These are phyloP conservation scores for Philonicus albiceps DNA, from an alignment of 2,888 invertebrate genomes.

Conservation along the genomic window DNA sequence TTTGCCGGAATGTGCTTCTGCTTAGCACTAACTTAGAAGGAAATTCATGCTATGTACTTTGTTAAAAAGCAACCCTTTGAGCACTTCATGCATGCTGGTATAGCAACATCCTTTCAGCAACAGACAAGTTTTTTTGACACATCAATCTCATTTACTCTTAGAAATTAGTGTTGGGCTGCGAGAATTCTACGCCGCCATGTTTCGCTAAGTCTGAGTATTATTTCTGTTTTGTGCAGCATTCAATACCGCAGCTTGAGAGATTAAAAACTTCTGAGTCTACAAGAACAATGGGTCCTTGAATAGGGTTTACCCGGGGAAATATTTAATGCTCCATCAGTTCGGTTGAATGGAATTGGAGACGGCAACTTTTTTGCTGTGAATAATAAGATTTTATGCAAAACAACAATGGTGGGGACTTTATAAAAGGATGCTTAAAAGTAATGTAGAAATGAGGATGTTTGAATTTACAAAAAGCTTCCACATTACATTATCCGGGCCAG, in stretches of 20 bases:
- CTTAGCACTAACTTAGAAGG: too few species aligned
- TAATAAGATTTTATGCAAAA: conserved; percentile 35
- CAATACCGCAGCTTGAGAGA: conserved; percentile 25
- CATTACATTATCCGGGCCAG: conserved; percentile 12
- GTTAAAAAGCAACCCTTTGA: not conserved
- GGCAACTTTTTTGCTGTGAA: conserved; percentile 25
- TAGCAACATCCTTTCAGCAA: not conserved
- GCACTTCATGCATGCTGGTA: not conserved
- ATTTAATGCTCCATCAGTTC: conserved; percentile 29
- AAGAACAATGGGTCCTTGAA: conserved; percentile 10
- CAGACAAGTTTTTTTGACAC: conserved; percentile 24
- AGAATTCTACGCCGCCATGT: not conserved
- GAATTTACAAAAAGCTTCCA: conserved; percentile 5
- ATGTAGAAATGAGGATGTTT: conserved; percentile 20
- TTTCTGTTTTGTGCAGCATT: conserved; percentile 9
- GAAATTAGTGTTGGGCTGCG: conserved; percentile 12
- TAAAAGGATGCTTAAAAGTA: conserved; percentile 32
- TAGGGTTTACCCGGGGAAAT: conserved; percentile 16
- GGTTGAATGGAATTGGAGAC: conserved; percentile 12
- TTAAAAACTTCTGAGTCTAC: conserved; percentile 19
- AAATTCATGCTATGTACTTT: not conserved
- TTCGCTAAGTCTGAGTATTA: not conserved
- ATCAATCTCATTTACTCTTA: conserved; percentile 1
- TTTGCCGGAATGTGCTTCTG: too few species aligned
- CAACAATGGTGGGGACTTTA: conserved; percentile 15